Base-by-base conservation (phyloP, 2,797 vertebrate genomes). In the Chaunax sp. region DNA sequence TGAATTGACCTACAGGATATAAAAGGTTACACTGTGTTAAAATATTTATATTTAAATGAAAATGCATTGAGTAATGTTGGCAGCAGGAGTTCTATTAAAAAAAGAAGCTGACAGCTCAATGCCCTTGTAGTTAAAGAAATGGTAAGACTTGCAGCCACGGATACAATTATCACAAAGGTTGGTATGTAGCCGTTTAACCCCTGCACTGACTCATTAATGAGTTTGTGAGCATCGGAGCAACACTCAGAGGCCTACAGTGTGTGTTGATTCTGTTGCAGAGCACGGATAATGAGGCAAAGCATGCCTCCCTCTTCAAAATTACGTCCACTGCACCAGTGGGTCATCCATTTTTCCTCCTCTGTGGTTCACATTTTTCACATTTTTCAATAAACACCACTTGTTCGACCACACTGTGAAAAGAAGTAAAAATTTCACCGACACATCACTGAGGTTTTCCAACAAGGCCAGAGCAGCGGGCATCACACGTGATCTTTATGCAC, bases 1-100 rank as follows among this genome's bases (percentile, higher is more conserved):
- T 4, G 28, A 30, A 30, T 8, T 8, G 28, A 30, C 28, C 28
- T 30, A 30, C 28, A 30, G 28, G 28, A 30, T 30, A 30, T 30
- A n/a, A 30, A 30, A 30, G 28, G 28, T 46, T 33, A 40, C 18
- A 40, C 13, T 28, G 58, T 22, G 41, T 53, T 41, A 49, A 66
- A 61, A 33, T 41, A 64, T 20, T 62, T 50, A 13, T 12, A 33
- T 64, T 69, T 43, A 59, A 73, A 70, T 61, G 38, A 64, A 35
- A 61, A 44, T 20, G 30, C 40, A 28, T 1, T 22, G 30, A 66
- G 41, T 28, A 18, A 44, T 30, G 16, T 19, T 49, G 52, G 50
- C 46, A 51, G 49, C 43, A 14, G 28, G 0, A 1, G 20, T 11
- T 18, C 8, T 45, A 18, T 16, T 60, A 2, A 26, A 22, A 54